Base-by-base conservation (phyloP, 2,113 vertebrate species). In the Oryzias woworae region DNA sequence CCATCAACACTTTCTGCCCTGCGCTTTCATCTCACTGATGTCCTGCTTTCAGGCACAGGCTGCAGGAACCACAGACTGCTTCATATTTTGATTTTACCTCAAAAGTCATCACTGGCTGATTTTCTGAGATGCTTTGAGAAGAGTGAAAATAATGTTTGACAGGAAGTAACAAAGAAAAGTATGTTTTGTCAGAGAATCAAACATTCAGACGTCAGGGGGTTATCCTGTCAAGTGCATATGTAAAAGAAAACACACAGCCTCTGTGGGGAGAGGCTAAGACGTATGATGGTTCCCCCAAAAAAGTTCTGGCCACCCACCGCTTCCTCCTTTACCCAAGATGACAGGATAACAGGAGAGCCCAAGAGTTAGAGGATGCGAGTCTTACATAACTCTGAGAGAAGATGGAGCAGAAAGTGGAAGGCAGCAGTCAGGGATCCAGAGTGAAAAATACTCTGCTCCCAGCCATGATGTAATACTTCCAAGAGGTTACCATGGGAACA, bases 381-480 rank as follows among this genome's bases (percentile, higher is more conserved):
- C 22, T 64, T 79, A 22, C 13, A 36, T 73, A 75, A 62, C 17
- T 1, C 51, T 31, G 28, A 16, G 49, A 62, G 58, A 14, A 14
- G 45, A 20, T 20, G 58, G 14, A 31, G 45, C 13, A 17, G 10
- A 59, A 14, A 16, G 16, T 45, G 14, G 13, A 4, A 53, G 7
- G 16, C 26, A 17, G n/a, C 42, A 26, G 42, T 26, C 22, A 26
- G 23, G 15, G 22, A 45, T 12, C 45, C 22, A 46, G 23, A 20
- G 16, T 67, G 59, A 36, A 60, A 62, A 44, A 62, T 54, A 46
- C 71, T 68, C 64, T 58, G 22, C 59, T 26, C 53, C 75, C 47
- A 24, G 51, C 69, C 67, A 81, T 86, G 81, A 87, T 65, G 73
- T 81, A 81, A 83, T 74, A 75, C 73, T 78, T 83, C 78, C 58